These are phyloP conservation scores for Dicaeum eximium DNA, from an alignment of 2,113 vertebrate species.

Conservation along the genomic window DNA sequence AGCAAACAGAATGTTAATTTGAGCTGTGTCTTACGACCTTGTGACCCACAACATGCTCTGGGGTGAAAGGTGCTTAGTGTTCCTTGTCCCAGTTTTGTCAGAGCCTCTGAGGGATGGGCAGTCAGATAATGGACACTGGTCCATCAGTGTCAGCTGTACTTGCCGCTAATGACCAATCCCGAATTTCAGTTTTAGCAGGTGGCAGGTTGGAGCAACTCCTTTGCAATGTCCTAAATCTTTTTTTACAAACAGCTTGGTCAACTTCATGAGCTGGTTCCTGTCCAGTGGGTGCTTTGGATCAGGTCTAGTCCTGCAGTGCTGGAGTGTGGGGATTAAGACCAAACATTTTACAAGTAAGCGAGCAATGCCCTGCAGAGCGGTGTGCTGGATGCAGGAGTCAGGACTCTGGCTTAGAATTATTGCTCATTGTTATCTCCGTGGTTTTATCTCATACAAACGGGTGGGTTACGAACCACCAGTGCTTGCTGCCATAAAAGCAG, in stretches of 20 bases:
- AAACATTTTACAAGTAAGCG: rapidly evolving
- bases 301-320: not conserved
- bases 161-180: not conserved
- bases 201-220: not conserved
- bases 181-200: not conserved
- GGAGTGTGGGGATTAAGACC: not conserved
- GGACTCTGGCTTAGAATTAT: not conserved
- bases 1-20: conserved; percentile 4
- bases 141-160: not conserved
- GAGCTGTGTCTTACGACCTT: not conserved
- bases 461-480: not conserved
- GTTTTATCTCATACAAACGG: not conserved
- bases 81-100: conserved; percentile 9
- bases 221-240: not conserved
- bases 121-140: not conserved
- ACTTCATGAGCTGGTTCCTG: not conserved
- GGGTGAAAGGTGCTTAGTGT: conserved; percentile 52
- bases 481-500: not conserved
- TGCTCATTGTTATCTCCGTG: rapidly evolving
- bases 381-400: not conserved
- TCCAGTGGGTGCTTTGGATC: not conserved
- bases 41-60: conserved; percentile 4
- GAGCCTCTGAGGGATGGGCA: not conserved
- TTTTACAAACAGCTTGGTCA: not conserved
- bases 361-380: not conserved